Base-by-base conservation (phyloP, 2,888 invertebrate genomes). In the Ormyrus pomaceus region DNA sequence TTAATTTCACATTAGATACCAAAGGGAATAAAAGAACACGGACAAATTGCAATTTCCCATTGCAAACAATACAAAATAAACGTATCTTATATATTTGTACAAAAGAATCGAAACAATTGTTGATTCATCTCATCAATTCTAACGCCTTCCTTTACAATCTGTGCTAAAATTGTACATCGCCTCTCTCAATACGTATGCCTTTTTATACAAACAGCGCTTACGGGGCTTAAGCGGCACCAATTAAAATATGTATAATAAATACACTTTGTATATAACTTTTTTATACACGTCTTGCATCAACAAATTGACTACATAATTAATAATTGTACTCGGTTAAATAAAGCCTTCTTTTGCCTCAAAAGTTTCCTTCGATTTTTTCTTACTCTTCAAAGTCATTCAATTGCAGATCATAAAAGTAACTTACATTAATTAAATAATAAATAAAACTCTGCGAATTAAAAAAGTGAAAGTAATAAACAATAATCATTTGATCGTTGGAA, bases 1-100 rank as follows among this genome's bases (percentile, higher is more conserved):
- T 78, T 70, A 69, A 81, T 81, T 81, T 81, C 79, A 69, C 76
- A 81, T 79, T 79, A 81, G 19, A 81, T 69, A 53, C 76, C 53
- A n/a, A 13, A 19, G 48, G 6, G 50, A 79, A 53, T 51, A 74
- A 64, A 34, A 34, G 34, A 34, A 74, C 6, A 51, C 64, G 48
- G n/a, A 34, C 4, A 13, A 48, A 66, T 19, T 50, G 45, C 48
- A 45, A 34, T 50, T 66, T 9, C 34, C 34, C 34, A 19, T 69
- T 59, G 71, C 19, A 53, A 65, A 65, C 34, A 53, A 51, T 8
- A 11, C 10, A 65, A 59, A 64, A 46, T 19, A 65, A 56, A 13
- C 11, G 34, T 65, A 13, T 53, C 1, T 61, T 45, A 6, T 65
- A 9, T 53, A 62, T 56, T 58, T 58, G 3, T 50, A 53, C 7